A percentile compares a stretch with the other conserved stretches of the same genome.
Conservation (phyloP, 2,113 vertebrate species). For the Thunnus maccoyii region DNA sequence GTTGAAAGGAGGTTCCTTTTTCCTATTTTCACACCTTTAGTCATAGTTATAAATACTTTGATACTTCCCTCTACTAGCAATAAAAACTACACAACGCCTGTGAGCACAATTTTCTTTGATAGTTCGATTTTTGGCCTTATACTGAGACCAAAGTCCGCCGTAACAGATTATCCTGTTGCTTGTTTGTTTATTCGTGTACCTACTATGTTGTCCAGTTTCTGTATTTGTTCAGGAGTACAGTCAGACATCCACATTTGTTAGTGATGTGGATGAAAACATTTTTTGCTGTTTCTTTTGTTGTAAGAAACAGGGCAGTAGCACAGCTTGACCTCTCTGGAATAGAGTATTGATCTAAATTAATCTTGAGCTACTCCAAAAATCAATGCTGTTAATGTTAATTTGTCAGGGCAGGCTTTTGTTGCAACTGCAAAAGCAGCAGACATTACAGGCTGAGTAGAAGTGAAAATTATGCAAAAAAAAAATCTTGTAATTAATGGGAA, state of each 20-base stretch:
- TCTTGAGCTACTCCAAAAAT: constrained; percentile 38
- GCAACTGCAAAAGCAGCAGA: constrained; percentile 5
- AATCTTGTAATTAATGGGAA: neutral
- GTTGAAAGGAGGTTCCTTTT: neutral
- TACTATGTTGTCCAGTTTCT: constrained; percentile 1
- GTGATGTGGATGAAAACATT: constrained; percentile 23
- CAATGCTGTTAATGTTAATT: constrained; percentile 38
- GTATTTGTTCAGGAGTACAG: constrained; percentile 6
- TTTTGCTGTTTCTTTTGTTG: constrained; percentile 3
- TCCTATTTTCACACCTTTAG: neutral
- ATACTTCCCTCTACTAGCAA: neutral
- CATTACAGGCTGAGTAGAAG: neutral
- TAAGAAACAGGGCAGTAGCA: neutral
- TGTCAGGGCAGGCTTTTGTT: constrained; percentile 26
- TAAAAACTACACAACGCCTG: neutral
- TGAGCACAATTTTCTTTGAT: neutral
- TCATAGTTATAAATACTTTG: neutral
- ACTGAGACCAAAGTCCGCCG: constrained; percentile 7
- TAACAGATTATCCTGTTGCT: neutral
- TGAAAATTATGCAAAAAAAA: neutral
- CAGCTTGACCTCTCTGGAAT: constrained; percentile 32
- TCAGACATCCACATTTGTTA: constrained; percentile 17
- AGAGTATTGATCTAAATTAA: constrained; percentile 41
- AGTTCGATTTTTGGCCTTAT: neutral
- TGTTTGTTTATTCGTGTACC: constrained; percentile 20